These are phyloP conservation scores for Ranitomeya imitator DNA, from an alignment of 2,113 vertebrate genomes.

Conservation along the genomic window DNA sequence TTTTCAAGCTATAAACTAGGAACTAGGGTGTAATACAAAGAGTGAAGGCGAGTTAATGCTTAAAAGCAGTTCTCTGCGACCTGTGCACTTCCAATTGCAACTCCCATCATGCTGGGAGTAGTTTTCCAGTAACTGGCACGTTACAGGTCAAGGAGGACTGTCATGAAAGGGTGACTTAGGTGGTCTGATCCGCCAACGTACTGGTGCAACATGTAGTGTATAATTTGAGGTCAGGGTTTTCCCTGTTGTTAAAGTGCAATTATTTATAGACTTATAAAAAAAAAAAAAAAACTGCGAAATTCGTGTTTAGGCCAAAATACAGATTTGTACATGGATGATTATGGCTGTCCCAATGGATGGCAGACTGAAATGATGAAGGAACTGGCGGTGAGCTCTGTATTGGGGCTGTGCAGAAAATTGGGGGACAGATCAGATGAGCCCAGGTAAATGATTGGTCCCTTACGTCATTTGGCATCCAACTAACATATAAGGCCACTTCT, in stretches of 20 bases:
- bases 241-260: slow-evolving; percentile 21
- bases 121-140: not conserved
- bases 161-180: no score
- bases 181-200: no score
- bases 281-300: not conserved
- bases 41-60: not conserved
- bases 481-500: slow-evolving; percentile 52
- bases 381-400: not conserved
- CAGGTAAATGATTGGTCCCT: slow-evolving; percentile 45
- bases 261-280: no score
- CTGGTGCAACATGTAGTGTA: slow-evolving; percentile 27
- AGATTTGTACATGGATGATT: not conserved
- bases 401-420: not conserved
- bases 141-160: not conserved
- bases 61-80: not conserved
- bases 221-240: not conserved
- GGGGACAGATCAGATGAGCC: not conserved
- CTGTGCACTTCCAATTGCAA: not conserved
- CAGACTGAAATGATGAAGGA: slow-evolving; percentile 29
- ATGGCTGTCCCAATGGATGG: not conserved
- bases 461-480: slow-evolving; percentile 37
- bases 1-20: not conserved
- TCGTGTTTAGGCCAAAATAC: not conserved
- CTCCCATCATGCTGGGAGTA: not conserved
- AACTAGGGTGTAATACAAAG: not conserved